Conservation (phyloP, 2,113 vertebrate species). For the Protobothrops flavoviridis region DNA sequence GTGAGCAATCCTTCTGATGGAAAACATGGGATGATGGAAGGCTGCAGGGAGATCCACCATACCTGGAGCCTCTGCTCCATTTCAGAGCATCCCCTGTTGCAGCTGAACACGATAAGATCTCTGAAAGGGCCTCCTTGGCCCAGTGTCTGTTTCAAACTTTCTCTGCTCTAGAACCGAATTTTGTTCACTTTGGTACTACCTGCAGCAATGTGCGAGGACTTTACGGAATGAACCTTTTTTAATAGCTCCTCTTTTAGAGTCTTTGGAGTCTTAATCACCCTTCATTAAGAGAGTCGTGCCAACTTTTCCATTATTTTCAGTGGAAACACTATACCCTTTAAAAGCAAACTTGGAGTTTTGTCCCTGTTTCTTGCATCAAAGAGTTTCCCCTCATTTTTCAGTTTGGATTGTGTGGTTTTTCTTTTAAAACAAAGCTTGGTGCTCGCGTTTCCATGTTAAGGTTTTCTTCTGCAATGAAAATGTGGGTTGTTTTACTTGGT, state of each 20-base stretch:
- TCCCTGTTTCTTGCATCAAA: not conserved
- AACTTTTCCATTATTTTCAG: not conserved
- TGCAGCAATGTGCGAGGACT: not conserved
- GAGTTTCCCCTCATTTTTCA: not conserved
- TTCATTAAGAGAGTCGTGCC: not conserved
- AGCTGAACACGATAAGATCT: rapidly evolving
- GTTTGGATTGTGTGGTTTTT: not conserved
- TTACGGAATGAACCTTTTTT: not conserved
- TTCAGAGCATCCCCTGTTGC: not conserved
- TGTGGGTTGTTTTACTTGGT: not conserved
- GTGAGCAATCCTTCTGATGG: not conserved
- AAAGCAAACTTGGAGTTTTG: not conserved
- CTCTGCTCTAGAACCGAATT: not conserved
- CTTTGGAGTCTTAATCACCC: not conserved
- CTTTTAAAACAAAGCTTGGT: not conserved
- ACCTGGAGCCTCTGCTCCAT: not conserved
- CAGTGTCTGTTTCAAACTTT: not conserved
- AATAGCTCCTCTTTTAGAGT: not conserved
- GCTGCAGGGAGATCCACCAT: not conserved
- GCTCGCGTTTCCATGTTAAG: conserved; percentile 15
- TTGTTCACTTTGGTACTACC: not conserved
- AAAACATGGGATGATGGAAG: too few species aligned
- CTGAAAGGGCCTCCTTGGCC: not conserved
- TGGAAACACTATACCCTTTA: not conserved
- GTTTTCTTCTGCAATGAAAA: not conserved